These are phyloP conservation scores for Entomobrya proxima DNA, from an alignment of 2,888 invertebrate genomes.

Conservation along the genomic window DNA sequence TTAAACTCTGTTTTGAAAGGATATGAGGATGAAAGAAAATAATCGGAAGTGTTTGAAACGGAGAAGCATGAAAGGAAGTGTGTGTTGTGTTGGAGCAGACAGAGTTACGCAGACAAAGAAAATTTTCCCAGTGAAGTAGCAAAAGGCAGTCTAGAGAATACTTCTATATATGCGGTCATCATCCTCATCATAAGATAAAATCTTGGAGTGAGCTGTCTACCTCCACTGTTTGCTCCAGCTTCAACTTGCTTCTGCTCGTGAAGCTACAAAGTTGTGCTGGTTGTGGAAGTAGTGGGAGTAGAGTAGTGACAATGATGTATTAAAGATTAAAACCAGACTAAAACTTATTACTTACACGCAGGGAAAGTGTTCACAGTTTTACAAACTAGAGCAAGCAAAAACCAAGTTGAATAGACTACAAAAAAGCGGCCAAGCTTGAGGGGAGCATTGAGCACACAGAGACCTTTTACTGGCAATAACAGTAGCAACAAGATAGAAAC, in stretches of 20 bases:
- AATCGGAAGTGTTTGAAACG: not conserved
- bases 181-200: conserved; percentile 11
- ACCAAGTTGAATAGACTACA: not conserved
- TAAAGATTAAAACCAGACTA: conserved; percentile 64
- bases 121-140: not conserved
- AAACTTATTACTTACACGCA: conserved; percentile 54
- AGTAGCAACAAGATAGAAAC: too few relatives aligned
- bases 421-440: not conserved
- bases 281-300: not conserved
- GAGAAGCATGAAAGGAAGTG: conserved; percentile 15
- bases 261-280: not conserved
- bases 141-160: not conserved
- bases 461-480: not conserved
- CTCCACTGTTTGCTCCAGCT: not conserved
- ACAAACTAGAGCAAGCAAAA: conserved; percentile 7
- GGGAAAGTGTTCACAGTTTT: conserved; percentile 37
- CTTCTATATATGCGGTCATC: conserved; percentile 10
- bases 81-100: not conserved
- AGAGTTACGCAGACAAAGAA: not conserved
- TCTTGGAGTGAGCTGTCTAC: conserved; percentile 38
- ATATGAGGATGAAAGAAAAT: conserved; percentile 10
- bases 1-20: not conserved
- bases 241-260: not conserved
- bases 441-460: too few relatives aligned
- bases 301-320: conserved; percentile 63